Conservation (phyloP, 1,140 invertebrate genomes). For the Diploscapter pachys region DNA sequence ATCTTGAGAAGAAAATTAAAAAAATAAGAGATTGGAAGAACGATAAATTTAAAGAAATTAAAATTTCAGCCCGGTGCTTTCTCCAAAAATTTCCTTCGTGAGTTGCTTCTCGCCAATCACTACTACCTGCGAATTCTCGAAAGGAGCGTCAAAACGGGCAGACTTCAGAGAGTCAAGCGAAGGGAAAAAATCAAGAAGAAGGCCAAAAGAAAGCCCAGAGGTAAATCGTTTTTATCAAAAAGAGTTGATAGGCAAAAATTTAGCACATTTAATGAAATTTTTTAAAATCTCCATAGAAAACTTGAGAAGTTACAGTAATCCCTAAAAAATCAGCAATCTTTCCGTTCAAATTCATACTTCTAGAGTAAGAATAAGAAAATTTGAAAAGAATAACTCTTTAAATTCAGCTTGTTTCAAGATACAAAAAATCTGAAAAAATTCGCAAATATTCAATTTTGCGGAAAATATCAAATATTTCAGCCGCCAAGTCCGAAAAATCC, state of each 20-base stretch:
- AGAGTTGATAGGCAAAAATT: not conserved
- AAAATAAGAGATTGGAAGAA: not conserved
- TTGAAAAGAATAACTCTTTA: too few relatives aligned
- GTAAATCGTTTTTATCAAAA: not conserved
- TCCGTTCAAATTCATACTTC: too few relatives aligned
- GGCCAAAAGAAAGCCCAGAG: not conserved
- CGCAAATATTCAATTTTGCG: too few relatives aligned
- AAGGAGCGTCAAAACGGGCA: slow-evolving; percentile 71
- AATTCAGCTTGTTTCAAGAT: too few relatives aligned
- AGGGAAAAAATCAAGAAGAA: slow-evolving; percentile 64
- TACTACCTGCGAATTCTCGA: slow-evolving; percentile 88
- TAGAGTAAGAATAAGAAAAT: too few relatives aligned
- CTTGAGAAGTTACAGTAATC: not conserved
- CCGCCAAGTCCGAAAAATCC: too few relatives aligned
- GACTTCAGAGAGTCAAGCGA: slow-evolving; percentile 71
- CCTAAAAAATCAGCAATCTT: too few relatives aligned
- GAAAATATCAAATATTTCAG: too few relatives aligned
- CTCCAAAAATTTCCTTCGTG: slow-evolving; percentile 79
- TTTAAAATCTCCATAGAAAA: not conserved
- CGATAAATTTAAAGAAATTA: slow-evolving; percentile 33
- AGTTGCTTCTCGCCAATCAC: slow-evolving; percentile 82
- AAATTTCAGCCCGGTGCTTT: slow-evolving; percentile 74
- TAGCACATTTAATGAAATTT: slow-evolving; percentile 11
- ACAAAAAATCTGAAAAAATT: too few relatives aligned
- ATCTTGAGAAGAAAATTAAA: too few relatives aligned